A percentile compares a stretch with the other conserved stretches of the same genome.
These are phyloP conservation scores for Mus minutoides DNA, from an alignment of 2,797 vertebrate species.

Conservation along the genomic window DNA sequence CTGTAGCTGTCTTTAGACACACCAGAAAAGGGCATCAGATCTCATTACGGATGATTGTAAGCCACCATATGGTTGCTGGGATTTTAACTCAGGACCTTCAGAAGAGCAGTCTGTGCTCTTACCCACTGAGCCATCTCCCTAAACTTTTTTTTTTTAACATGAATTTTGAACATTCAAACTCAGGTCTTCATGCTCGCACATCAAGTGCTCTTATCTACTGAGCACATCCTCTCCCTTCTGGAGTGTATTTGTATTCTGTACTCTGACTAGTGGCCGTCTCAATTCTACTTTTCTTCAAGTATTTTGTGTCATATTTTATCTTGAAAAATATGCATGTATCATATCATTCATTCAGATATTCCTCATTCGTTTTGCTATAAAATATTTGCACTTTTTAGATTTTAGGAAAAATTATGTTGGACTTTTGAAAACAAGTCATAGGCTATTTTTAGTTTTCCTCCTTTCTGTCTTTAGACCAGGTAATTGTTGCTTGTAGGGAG, in stretches of 20 bases:
- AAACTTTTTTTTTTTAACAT: neutral
- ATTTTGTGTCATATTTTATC: neutral
- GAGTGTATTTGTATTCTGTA: neutral
- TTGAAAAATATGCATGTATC: neutral
- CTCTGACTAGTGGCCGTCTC: neutral
- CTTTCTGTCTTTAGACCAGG: neutral
- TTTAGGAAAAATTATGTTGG: neutral
- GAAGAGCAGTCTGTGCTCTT: no score
- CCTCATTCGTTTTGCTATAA: neutral
- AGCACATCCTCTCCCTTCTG: neutral
- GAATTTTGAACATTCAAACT: neutral
- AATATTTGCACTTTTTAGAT: neutral
- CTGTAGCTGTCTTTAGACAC: no score
- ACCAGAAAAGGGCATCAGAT: no score
- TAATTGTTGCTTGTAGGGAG: neutral
- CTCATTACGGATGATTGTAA: no score
- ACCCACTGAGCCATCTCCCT: no score
- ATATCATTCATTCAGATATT: neutral
- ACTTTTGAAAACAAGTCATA: neutral
- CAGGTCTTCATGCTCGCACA: neutral
- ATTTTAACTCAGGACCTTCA: no score
- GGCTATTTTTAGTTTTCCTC: neutral
- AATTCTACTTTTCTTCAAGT: neutral
- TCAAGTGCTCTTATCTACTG: neutral
- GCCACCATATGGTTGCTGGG: no score